A percentile compares a stretch with the other conserved stretches of the same genome.
Conservation (phyloP, 2,797 vertebrate species). For the Lates japonicus region DNA sequence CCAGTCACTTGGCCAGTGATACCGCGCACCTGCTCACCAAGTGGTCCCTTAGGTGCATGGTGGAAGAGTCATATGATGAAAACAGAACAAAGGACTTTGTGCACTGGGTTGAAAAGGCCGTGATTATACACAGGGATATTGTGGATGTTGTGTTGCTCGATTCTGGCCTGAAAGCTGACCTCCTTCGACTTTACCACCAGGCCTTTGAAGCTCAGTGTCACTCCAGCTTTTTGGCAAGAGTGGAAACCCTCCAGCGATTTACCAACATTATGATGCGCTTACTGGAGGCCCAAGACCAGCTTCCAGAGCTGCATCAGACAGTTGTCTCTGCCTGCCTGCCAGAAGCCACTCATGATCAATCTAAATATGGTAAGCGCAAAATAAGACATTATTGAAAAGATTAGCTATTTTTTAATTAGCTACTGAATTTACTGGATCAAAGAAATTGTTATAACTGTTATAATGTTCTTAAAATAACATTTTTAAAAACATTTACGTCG, state of each 20-base stretch:
- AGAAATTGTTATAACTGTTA: neutral
- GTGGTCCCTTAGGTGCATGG: conserved; percentile 87
- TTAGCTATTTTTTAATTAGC: neutral
- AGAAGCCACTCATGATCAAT: conserved; percentile 53
- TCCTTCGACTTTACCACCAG: conserved; percentile 88
- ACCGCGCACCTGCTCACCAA: conserved; percentile 76
- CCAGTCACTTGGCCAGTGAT: conserved; percentile 42
- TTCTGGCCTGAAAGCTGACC: conserved; percentile 63
- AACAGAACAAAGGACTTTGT: conserved; percentile 73
- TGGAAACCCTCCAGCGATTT: conserved; percentile 77
- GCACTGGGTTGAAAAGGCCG: conserved; percentile 83
- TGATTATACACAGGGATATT: conserved; percentile 67
- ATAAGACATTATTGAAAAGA: neutral
- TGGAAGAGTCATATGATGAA: conserved; percentile 65
- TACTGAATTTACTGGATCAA: neutral
- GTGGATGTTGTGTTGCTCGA: conserved; percentile 80
- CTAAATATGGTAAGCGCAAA: conserved; percentile 85
- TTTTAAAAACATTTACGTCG: neutral
- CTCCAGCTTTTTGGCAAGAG: neutral
- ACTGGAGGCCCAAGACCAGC: conserved; percentile 75
- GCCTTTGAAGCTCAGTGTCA: conserved; percentile 67
- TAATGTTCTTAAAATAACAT: neutral
- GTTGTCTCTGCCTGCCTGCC: conserved; percentile 72
- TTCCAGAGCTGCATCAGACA: conserved; percentile 57
- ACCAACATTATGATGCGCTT: conserved; percentile 88